Conservation (phyloP, 1,140 invertebrate genomes). For the Octopus bimaculoides region DNA sequence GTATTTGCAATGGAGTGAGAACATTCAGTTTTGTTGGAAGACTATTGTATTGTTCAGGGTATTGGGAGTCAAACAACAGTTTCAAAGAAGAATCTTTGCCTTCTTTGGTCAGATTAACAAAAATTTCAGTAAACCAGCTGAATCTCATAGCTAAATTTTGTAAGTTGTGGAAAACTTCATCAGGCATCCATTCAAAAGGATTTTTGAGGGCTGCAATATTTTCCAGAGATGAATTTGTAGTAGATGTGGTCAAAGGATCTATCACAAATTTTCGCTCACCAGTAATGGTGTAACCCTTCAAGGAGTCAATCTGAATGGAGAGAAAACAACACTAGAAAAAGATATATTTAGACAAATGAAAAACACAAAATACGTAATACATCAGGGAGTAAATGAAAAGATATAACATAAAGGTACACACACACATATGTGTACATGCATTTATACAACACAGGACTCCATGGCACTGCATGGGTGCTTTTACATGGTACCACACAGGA, state of each 20-base stretch:
- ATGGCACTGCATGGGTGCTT: too few species aligned
- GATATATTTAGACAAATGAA: too few species aligned
- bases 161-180: conserved; percentile 57
- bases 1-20: conserved; percentile 47
- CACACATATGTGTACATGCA: too few species aligned
- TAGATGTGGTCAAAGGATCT: conserved; percentile 49
- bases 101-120: conserved; percentile 55
- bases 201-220: conserved; percentile 52
- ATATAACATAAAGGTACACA: too few species aligned
- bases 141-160: conserved; percentile 46
- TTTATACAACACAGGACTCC: too few species aligned
- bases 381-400: too few species aligned
- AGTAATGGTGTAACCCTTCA: conserved; percentile 37
- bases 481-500: too few species aligned
- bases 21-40: conserved; percentile 56
- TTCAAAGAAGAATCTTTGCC: conserved; percentile 56
- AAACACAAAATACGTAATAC: too few species aligned
- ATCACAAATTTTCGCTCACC: conserved; percentile 56
- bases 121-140: conserved; percentile 47
- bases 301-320: conserved; percentile 49
- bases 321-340: conserved; percentile 14
- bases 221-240: conserved; percentile 32
- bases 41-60: conserved; percentile 43
- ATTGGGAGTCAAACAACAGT: conserved; percentile 53
- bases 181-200: conserved; percentile 59